phyloP scores from a whole-genome alignment of 2,113 vertebrate species.

The Myiozetetes cayanensis region DNA sequence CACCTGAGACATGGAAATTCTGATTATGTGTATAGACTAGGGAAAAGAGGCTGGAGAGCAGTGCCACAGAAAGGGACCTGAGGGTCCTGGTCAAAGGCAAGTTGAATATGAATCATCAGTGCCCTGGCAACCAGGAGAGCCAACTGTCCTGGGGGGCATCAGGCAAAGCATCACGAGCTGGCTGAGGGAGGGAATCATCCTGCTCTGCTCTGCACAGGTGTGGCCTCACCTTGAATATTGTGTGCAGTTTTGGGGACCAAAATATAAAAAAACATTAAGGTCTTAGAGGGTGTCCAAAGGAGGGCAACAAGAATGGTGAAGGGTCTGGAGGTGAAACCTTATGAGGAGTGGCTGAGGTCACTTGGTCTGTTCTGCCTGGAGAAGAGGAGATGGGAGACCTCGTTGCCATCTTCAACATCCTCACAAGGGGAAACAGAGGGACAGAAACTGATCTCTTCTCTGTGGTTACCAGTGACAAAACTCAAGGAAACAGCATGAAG shows the following conservation, averaged over 20 bases:
- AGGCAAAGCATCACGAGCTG: accelerated
- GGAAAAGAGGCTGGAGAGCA: background rate
- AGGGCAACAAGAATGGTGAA: background rate
- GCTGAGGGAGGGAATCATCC: background rate
- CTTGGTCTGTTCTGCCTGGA: background rate
- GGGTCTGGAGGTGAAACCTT: background rate
- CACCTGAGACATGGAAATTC: background rate
- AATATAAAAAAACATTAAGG: background rate
- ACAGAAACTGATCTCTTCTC: background rate
- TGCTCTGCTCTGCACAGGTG: accelerated
- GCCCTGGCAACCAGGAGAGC: background rate
- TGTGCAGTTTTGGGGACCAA: background rate
- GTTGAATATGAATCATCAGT: background rate
- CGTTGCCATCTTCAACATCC: background rate
- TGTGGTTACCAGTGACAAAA: background rate
- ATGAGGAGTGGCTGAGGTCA: background rate
- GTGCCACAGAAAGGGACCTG: background rate
- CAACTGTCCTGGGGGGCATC: background rate
- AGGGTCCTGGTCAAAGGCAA: background rate
- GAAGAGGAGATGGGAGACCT: background rate
- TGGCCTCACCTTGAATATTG: accelerated
- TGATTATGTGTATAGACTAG: background rate
- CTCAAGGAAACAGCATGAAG: background rate
- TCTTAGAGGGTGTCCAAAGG: background rate
- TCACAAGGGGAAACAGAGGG: accelerated